Conservation (phyloP, 2,113 vertebrate species). For the Jaculus jaculus region DNA sequence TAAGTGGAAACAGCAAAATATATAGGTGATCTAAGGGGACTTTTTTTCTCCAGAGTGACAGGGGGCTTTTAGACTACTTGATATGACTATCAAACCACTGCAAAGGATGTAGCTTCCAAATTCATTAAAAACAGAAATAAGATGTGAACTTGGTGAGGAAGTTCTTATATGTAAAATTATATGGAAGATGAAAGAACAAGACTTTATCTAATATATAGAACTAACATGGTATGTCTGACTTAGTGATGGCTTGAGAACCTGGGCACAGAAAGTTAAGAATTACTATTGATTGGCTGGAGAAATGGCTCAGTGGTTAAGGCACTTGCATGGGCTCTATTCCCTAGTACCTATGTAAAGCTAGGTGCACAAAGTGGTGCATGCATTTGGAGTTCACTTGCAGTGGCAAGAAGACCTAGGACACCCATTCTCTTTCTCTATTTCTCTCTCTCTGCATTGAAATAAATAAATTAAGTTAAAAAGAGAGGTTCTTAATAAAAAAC, state of each 20-base stretch:
- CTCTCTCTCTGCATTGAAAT: too few relatives aligned
- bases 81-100: slow-evolving; percentile 34
- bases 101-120: slow-evolving; percentile 45
- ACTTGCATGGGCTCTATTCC: too few relatives aligned
- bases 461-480: too few relatives aligned
- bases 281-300: background rate
- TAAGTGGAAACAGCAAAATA: slow-evolving; percentile 52
- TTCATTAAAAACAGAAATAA: slow-evolving; percentile 54
- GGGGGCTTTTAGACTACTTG: slow-evolving; percentile 21
- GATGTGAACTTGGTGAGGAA: slow-evolving; percentile 42
- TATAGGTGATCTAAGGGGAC: background rate
- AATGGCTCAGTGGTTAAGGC: too few relatives aligned
- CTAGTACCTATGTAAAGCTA: too few relatives aligned
- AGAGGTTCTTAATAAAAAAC: too few relatives aligned
- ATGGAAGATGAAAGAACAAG: slow-evolving; percentile 27
- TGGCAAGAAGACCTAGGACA: too few relatives aligned
- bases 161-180: slow-evolving; percentile 48
- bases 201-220: slow-evolving; percentile 23
- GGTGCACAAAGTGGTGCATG: too few relatives aligned
- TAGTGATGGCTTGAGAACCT: slow-evolving; percentile 14
- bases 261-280: slow-evolving; percentile 49
- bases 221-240: background rate
- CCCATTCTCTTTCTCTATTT: too few relatives aligned
- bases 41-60: background rate
- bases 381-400: too few relatives aligned